These are phyloP conservation scores for Camptogramma bilineatum DNA, from an alignment of 2,888 invertebrate species.

Conservation along the genomic window DNA sequence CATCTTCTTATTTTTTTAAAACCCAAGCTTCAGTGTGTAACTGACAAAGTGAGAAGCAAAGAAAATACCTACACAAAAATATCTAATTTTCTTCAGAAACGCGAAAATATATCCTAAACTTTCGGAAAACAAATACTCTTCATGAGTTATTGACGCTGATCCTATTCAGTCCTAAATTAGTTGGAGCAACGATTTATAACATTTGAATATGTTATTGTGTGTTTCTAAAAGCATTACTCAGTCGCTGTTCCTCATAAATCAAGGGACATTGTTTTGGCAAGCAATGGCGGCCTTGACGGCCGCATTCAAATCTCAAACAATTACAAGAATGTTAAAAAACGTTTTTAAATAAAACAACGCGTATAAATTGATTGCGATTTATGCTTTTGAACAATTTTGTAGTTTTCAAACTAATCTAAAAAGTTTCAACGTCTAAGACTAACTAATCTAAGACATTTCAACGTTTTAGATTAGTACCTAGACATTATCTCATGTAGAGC, in stretches of 20 bases:
- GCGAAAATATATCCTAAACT: neutral
- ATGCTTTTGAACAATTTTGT: conserved; percentile 1
- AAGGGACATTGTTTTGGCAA: conserved; percentile 67
- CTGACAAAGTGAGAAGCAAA: too few species aligned
- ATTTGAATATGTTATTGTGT: conserved; percentile 53
- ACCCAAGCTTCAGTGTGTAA: too few species aligned
- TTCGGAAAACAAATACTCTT: neutral
- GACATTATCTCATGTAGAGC: too few species aligned
- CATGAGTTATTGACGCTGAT: conserved; percentile 48
- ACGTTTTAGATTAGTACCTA: too few species aligned
- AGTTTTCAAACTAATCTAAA: too few species aligned
- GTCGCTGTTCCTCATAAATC: conserved; percentile 51
- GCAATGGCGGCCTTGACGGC: conserved; percentile 60
- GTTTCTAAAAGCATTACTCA: conserved; percentile 44
- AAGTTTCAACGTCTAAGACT: too few species aligned
- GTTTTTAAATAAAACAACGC: conserved; percentile 49
- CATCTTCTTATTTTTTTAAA: too few species aligned
- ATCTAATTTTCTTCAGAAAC: neutral
- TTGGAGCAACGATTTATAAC: conserved; percentile 56
- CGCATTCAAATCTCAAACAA: conserved; percentile 64
- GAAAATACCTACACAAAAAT: neutral
- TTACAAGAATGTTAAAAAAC: conserved; percentile 51
- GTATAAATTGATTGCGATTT: conserved; percentile 14
- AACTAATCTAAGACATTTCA: too few species aligned
- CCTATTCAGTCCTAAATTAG: conserved; percentile 48